Percentiles rank a stretch among this genome's conserved stretches.
phyloP scores from a whole-genome alignment of 1,140 invertebrate genomes.

The Caerostris extrusa region DNA sequence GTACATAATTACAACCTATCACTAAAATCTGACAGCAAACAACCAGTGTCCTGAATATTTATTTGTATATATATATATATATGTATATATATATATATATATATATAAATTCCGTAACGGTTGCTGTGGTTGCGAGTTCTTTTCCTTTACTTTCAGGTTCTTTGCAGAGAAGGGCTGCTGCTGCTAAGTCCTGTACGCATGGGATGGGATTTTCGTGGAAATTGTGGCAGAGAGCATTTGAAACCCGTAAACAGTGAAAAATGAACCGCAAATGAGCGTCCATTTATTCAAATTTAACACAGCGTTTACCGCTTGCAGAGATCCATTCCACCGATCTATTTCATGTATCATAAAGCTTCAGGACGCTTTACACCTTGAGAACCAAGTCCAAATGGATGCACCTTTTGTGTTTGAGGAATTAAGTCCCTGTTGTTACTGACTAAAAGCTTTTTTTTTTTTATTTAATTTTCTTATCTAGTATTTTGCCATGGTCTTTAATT shows the following conservation, averaged over 20 bases:
- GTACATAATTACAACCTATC: too few relatives aligned
- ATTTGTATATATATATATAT: too few relatives aligned
- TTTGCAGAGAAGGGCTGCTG: not conserved
- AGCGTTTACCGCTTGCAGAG: constrained; percentile 15
- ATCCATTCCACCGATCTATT: constrained; percentile 20
- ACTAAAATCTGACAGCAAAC: too few relatives aligned
- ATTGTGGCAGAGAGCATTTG: not conserved
- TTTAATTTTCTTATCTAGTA: too few relatives aligned
- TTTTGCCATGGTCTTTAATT: too few relatives aligned
- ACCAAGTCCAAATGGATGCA: not conserved
- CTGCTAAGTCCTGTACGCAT: constrained; percentile 18
- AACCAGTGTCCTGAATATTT: too few relatives aligned
- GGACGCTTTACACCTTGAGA: not conserved
- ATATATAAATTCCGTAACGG: too few relatives aligned
- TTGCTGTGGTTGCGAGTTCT: constrained; percentile 13
- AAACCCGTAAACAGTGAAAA: constrained; percentile 28
- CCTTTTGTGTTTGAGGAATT: too few relatives aligned
- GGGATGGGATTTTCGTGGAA: constrained; percentile 24
- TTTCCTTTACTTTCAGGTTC: not conserved
- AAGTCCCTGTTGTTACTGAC: too few relatives aligned
- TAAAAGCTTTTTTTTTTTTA: too few relatives aligned
- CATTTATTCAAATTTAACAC: constrained; percentile 65
- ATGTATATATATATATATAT: too few relatives aligned
- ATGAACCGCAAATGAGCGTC: constrained; percentile 15
- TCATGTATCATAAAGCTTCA: not conserved